These are phyloP conservation scores for Phortica magna DNA, from an alignment of 2,888 invertebrate species.

Conservation along the genomic window DNA sequence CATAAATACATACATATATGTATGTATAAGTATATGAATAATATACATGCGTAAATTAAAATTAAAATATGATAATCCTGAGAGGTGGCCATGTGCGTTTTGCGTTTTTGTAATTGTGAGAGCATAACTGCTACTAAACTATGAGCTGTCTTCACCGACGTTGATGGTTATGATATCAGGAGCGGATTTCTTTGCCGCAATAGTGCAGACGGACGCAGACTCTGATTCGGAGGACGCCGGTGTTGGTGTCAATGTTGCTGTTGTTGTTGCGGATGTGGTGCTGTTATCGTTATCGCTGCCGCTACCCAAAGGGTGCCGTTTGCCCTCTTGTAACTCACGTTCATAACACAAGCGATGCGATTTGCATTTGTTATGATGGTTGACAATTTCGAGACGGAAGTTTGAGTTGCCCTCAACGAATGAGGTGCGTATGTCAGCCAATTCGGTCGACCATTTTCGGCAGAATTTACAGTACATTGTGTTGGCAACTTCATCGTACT, in stretches of 20 bases:
- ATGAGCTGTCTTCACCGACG: constrained; percentile 67
- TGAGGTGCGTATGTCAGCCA: constrained; percentile 86
- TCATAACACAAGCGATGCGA: constrained; percentile 84
- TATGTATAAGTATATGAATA: constrained; percentile 3
- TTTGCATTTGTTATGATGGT: constrained; percentile 89
- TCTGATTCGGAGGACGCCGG: constrained; percentile 10
- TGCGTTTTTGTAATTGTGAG: constrained; percentile 33
- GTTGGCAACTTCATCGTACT: constrained; percentile 84
- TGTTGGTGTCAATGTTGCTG: constrained; percentile 6
- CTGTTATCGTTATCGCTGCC: not conserved
- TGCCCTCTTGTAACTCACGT: constrained; percentile 76
- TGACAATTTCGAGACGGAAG: constrained; percentile 87
- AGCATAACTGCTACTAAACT: constrained; percentile 26
- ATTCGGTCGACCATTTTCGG: constrained; percentile 85
- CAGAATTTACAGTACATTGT: constrained; percentile 87
- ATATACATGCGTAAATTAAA: not conserved
- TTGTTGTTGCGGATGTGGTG: constrained; percentile 24
- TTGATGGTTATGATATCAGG: constrained; percentile 73
- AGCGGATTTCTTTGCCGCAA: constrained; percentile 37
- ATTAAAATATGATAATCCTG: constrained; percentile 55
- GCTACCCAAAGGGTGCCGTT: constrained; percentile 9
- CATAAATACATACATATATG: not conserved
- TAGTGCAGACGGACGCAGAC: constrained; percentile 21
- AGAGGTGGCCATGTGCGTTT: constrained; percentile 46
- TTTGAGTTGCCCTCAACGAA: constrained; percentile 88